Conservation (phyloP, 2,888 invertebrate genomes). For the Tipula unca region DNA sequence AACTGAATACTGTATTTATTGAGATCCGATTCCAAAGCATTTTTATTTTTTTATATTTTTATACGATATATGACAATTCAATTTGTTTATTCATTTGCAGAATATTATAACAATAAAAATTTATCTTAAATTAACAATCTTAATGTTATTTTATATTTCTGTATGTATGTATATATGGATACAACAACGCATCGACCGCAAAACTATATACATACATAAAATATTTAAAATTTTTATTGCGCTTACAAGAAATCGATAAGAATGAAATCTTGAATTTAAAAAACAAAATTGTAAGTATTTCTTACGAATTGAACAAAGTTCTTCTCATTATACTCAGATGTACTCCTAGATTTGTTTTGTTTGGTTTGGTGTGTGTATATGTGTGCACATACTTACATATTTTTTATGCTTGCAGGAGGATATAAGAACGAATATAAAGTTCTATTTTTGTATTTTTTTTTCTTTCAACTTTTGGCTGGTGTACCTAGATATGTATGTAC, state of each 20-base stretch:
- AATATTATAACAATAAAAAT: background rate
- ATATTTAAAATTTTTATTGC: background rate
- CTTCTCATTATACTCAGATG: background rate
- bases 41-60: too few relatives aligned
- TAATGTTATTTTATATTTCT: background rate
- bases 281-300: background rate
- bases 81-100: background rate
- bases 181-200: background rate
- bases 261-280: background rate
- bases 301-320: background rate
- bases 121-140: background rate
- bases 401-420: too few relatives aligned
- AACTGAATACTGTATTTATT: too few relatives aligned
- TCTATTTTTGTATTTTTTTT: too few relatives aligned
- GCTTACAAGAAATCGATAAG: background rate
- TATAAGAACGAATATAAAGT: too few relatives aligned
- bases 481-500: too few relatives aligned
- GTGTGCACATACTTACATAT: too few relatives aligned
- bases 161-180: too few relatives aligned
- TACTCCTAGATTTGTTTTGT: background rate
- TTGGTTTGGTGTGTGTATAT: too few relatives aligned
- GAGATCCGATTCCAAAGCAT: background rate
- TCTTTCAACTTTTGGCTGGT: too few relatives aligned
- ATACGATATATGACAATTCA: background rate
- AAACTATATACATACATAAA: background rate